Conservation (phyloP, 92 coral and sea anemone species). For the Chrysogorgia sp. region DNA sequence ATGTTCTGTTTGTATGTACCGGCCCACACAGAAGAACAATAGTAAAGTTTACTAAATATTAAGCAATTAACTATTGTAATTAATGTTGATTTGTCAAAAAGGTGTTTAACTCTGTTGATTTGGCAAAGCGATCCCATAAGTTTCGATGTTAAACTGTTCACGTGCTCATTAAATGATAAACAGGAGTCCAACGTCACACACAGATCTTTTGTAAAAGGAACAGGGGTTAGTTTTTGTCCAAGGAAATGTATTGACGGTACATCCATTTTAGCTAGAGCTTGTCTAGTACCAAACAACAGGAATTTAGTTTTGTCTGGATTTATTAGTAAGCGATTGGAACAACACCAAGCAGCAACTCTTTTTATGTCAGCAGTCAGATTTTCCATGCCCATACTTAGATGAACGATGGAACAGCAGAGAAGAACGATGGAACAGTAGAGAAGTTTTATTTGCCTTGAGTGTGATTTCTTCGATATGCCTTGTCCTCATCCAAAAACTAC, state of each 20-base stretch:
- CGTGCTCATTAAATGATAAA: constrained; percentile 43
- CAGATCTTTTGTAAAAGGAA: not conserved
- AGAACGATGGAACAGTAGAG: no score
- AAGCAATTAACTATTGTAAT: constrained; percentile 7
- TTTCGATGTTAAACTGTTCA: not conserved
- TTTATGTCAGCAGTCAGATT: no score
- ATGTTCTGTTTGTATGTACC: not conserved
- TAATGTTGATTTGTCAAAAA: constrained; percentile 24
- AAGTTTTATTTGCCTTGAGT: no score
- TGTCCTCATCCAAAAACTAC: no score
- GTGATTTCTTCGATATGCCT: no score
- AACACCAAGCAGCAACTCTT: no score
- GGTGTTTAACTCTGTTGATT: constrained; percentile 28
- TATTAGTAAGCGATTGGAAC: constrained; percentile 3
- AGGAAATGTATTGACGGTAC: constrained; percentile 1
- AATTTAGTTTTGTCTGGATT: constrained; percentile 8
- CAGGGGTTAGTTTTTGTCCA: constrained; percentile 19
- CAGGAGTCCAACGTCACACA: constrained; percentile 23
- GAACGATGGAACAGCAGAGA: no score
- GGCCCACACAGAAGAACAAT: constrained; percentile 16
- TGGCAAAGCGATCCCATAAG: constrained; percentile 4
- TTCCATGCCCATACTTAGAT: no score
- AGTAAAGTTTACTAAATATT: constrained; percentile 12
- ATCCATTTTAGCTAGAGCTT: constrained; percentile 7
- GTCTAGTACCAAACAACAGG: constrained; percentile 8